Conservation (phyloP, 2,888 invertebrate species). For the Lasioglossum oenotherae region DNA sequence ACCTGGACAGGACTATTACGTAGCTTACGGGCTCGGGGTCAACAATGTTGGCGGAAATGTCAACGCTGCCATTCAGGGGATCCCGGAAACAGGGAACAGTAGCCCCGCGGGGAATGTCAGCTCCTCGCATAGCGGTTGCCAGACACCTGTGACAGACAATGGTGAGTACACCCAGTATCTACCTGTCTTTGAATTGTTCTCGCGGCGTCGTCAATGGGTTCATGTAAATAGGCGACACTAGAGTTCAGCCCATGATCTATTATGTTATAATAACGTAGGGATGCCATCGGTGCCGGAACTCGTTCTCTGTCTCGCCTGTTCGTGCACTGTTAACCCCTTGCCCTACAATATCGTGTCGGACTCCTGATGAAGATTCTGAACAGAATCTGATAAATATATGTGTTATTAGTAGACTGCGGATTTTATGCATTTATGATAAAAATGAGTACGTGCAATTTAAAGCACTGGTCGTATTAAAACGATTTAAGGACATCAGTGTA, state of each 20-base stretch:
- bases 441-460: too few species aligned
- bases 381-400: too few species aligned
- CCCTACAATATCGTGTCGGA: too few species aligned
- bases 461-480: too few species aligned
- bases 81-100: slow-evolving; percentile 72
- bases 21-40: slow-evolving; percentile 75
- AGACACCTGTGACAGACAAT: slow-evolving; percentile 79
- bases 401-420: too few species aligned
- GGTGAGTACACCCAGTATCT: slow-evolving; percentile 70
- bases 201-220: not conserved
- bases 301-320: not conserved
- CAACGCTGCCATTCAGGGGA: slow-evolving; percentile 74
- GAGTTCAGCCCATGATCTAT: not conserved
- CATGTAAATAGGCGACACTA: not conserved
- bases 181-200: not conserved
- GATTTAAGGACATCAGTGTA: too few species aligned
- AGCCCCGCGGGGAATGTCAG: slow-evolving; percentile 75
- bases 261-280: not conserved
- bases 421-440: too few species aligned
- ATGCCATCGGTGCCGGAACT: not conserved
- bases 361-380: too few species aligned
- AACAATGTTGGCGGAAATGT: slow-evolving; percentile 64
- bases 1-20: slow-evolving; percentile 78
- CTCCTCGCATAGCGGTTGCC: slow-evolving; percentile 78
- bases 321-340: not conserved